A percentile compares a stretch with the other conserved stretches of the same genome.
These are phyloP conservation scores for Nannoperca australis DNA, from an alignment of 2,797 vertebrate species.

Conservation along the genomic window DNA sequence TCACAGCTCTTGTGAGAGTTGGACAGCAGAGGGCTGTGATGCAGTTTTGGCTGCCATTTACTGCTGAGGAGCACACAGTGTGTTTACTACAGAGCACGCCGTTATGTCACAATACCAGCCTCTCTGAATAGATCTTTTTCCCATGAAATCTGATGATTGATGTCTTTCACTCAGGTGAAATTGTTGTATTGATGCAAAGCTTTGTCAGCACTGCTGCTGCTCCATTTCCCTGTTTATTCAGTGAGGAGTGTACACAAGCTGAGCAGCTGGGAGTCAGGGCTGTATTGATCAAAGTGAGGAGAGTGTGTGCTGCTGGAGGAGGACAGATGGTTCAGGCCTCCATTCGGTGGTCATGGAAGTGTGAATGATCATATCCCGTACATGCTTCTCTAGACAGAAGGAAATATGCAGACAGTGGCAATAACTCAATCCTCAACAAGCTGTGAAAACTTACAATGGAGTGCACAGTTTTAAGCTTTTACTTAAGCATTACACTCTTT, in stretches of 20 bases:
- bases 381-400: slow-evolving; percentile 27
- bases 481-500: not conserved
- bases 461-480: slow-evolving; percentile 23
- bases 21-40: slow-evolving; percentile 28
- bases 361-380: slow-evolving; percentile 56
- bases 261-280: slow-evolving; percentile 60
- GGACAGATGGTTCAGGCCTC: slow-evolving; percentile 56
- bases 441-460: slow-evolving; percentile 34
- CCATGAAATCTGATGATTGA: slow-evolving; percentile 28
- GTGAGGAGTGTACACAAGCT: slow-evolving; percentile 58
- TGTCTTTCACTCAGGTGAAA: slow-evolving; percentile 36
- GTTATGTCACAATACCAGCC: slow-evolving; percentile 6
- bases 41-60: slow-evolving; percentile 50
- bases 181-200: slow-evolving; percentile 47
- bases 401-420: slow-evolving; percentile 18
- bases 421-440: slow-evolving; percentile 25
- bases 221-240: slow-evolving; percentile 73
- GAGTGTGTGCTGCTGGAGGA: slow-evolving; percentile 51
- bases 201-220: slow-evolving; percentile 57
- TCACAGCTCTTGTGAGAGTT: slow-evolving; percentile 49
- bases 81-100: slow-evolving; percentile 37
- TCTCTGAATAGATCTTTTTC: slow-evolving; percentile 20
- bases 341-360: slow-evolving; percentile 54
- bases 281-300: slow-evolving; percentile 69
- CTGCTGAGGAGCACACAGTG: slow-evolving; percentile 14